Base-by-base conservation (phyloP, 2,797 vertebrate species). In the Coregonus ussuriensis region DNA sequence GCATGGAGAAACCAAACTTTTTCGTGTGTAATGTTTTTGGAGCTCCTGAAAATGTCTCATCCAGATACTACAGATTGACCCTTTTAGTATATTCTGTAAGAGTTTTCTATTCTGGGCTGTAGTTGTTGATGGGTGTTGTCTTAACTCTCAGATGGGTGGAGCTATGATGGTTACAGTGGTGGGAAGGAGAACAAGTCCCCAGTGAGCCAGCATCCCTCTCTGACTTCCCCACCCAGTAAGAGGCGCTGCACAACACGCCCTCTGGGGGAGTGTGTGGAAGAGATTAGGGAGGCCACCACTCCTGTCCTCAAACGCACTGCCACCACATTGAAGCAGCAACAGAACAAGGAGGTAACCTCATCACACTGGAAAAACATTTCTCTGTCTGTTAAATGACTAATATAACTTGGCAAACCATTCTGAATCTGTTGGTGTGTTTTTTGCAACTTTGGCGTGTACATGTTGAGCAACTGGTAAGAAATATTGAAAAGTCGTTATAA, bases 111-210 rank as follows among this genome's bases (percentile, higher is more conserved):
- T 16, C 9, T 63, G 41, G 14, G 21, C 14, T n/a, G 1, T 77
- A 78, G 73, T 78, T 80, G 2, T 72, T 75, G 6, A 3, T 11
- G 72, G 16, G 1, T 52, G 25, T 69, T 56, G 41, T 25, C 25
- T 70, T 29, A 63, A 63, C 25, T 75, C 74, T 76, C 86, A 94
- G 93, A 88, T 84, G 84, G 35, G 53, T 68, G 77, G 77, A 76
- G 77, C 72, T 63, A 33, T 71, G 71, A 68, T 2, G 76, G 54
- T 83, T 86, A 31, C 68, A 66, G 63, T 2, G 77, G 51, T 84
- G 87, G 82, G 35, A 94, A 92, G 71, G 93, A 95, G 84, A 94
- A 94, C 88, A 52, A 53, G 15, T 41, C 66, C 71, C 73, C 69
- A 41, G 14, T 52, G 15, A 1, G 59, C 51, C 7, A 81, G 84